Base-by-base conservation (phyloP, 2,113 vertebrate genomes). In the Boulengeromyrus knoepffleri region DNA sequence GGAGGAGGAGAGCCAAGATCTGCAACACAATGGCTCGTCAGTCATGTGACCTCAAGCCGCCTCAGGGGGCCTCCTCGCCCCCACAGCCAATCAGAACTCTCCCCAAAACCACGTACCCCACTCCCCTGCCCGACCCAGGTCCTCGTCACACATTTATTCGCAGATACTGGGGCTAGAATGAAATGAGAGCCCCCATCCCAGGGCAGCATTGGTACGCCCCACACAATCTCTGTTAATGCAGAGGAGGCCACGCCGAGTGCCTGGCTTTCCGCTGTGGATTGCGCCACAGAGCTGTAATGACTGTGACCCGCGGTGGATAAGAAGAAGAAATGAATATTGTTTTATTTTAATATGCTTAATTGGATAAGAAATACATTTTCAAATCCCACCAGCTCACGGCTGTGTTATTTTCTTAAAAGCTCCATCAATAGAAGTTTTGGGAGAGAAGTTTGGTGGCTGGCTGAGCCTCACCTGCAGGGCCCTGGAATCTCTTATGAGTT, bases 331-430 rank as follows among this genome's bases (percentile, higher is more conserved):
- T 90, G 86, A 91, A 92, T 90, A 93, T 92, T 92, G 91, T 91
- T 93, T 91, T 89, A 93, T 93, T 93, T 91, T 92, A 93, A 92
- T 46, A 50, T 85, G 46, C 88, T 88, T 92, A 93, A 93, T 93
- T 92, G 92, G 92, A 92, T 93, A 47, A 87, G 87, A 92, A 92
- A 92, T 92, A 90, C 74, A 91, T 5, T 66, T 87, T 80, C 70
- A 90, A 52, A 90, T 93, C 91, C 90, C 70, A 90, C 47, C 42
- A 91, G 90, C 88, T 91, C 53, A 50, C 87, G 19, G 89, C 56
- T 56, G 49, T 87, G 58, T 66, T 66, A 66, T 87, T 50, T 87
- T 66, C 62, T 42, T 88, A 42, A 58, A 88, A 24, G 52, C 87
- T 45, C 21, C 21, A 83, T 89, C 1, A 21, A 77, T 4, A 89